Conservation (phyloP, 2,888 invertebrate species). For the Entomobrya proxima region DNA sequence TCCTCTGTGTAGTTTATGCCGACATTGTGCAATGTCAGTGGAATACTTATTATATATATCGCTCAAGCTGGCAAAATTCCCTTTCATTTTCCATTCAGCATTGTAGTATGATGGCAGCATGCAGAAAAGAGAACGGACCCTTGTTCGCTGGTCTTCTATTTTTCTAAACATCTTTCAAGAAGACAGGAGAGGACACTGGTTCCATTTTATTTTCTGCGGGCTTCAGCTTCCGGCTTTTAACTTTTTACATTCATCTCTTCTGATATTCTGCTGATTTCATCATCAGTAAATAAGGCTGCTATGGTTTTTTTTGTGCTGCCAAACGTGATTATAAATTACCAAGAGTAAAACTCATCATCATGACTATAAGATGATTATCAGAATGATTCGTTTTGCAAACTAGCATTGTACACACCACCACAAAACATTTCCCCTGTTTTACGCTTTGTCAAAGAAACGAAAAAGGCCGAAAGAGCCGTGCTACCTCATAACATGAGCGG, state of each 20-base stretch:
- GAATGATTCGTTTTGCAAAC: neutral
- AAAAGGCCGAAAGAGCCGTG: slow-evolving; percentile 39
- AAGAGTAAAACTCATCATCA: slow-evolving; percentile 7
- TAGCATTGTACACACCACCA: neutral
- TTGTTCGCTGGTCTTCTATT: neutral
- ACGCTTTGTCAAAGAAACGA: slow-evolving; percentile 42
- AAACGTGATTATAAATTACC: slow-evolving; percentile 36
- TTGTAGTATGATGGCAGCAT: neutral
- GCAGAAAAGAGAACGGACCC: slow-evolving; percentile 14
- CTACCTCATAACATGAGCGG: slow-evolving; percentile 49
- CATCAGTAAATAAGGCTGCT: neutral
- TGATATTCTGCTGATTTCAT: slow-evolving; percentile 7
- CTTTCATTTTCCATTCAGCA: slow-evolving; percentile 25
- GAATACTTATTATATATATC: too few relatives aligned
- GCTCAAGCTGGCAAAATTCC: slow-evolving; percentile 61
- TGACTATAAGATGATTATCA: slow-evolving; percentile 2
- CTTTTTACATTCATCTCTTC: too few relatives aligned
- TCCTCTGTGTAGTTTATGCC: slow-evolving; percentile 6
- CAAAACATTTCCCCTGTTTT: neutral
- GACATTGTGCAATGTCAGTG: neutral
- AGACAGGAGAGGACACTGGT: neutral
- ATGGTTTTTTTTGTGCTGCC: neutral
- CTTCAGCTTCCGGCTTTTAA: slow-evolving; percentile 23
- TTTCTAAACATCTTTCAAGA: too few relatives aligned
- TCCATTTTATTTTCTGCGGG: neutral